Evolutionary conservation across 2,113 vertebrate species (phyloP).

Genomic region (Bombycilla garrulus): DNA sequence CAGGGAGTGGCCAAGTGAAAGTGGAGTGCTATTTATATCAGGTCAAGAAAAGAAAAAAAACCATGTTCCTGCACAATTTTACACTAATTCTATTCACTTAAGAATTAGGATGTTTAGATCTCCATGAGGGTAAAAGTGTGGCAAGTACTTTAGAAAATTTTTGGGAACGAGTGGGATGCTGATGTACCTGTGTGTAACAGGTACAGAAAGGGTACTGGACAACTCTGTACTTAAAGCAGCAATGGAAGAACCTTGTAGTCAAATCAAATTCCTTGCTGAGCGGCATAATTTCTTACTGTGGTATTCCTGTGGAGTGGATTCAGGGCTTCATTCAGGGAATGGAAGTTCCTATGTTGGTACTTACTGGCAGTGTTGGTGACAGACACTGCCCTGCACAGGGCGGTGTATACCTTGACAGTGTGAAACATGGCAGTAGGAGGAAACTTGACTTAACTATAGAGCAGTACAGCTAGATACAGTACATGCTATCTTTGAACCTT

Average conservation of each 20-base stretch:
- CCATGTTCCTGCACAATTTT: neutral
- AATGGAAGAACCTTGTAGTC: accelerated
- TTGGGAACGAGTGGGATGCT: neutral
- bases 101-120: neutral
- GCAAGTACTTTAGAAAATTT: neutral
- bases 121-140: neutral
- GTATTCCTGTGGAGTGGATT: neutral
- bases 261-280: neutral
- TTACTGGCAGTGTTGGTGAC: neutral
- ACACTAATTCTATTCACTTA: neutral
- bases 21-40: neutral
- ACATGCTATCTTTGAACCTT: neutral
- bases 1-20: neutral
- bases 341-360: neutral
- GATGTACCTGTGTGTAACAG: neutral
- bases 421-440: neutral
- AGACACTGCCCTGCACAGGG: neutral
- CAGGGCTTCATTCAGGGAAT: neutral
- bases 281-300: accelerated
- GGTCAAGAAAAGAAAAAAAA: neutral
- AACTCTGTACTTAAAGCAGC: neutral
- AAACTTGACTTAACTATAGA: neutral
- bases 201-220: neutral
- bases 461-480: neutral
- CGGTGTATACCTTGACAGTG: neutral